Evolutionary conservation across 2,113 vertebrate genomes (phyloP), one percentile per base, ranked within the genome.

Genomic region (Oreamnos americanus): DNA sequence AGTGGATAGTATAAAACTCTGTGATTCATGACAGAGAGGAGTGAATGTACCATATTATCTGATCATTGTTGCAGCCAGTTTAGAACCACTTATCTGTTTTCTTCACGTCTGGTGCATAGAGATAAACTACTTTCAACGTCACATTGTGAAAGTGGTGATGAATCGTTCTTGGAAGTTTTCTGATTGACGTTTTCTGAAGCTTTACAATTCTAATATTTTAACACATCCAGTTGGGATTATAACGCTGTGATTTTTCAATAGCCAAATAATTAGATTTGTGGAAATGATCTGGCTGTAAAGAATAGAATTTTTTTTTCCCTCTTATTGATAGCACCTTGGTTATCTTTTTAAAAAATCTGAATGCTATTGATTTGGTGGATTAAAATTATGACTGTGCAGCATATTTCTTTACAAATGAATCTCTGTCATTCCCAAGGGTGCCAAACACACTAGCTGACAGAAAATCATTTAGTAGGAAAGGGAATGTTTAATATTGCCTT

Each of bases 391-490:
- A 98, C 96, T 95, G 84, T 96, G 92, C 90, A 98, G 98, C 51
- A 87, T 98, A 98, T 98, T 98, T 99, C 98, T 98, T 98, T 98
- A 98, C 95, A 99, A 99, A 99, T 96, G 98, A 99, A 99, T 97
- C 97, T 94, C 97, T 98, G 97, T 93, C 83, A 94, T 97, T 98
- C 96, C 97, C 98, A 98, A 95, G 97, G 94, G 96, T 98, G 90
- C 84, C 92, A 98, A 98, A 98, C 94, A 97, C 57, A 62, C 88
- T 62, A 47, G 92, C 87, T 99, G 99, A 99, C 98, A 99, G 99
- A 98, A 99, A 99, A 99, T 99, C 98, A 97, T 99, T 99, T 98
- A 97, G 93, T 82, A 97, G 98, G 98, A 99, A 98, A 98, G 97
- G 97, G 98, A 98, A 98, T 98, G 97, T 98, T 99, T 98, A 99